A percentile compares a stretch with the other conserved stretches of the same genome.
Conservation (phyloP, 2,113 vertebrate species). For the Chamaea fasciata region DNA sequence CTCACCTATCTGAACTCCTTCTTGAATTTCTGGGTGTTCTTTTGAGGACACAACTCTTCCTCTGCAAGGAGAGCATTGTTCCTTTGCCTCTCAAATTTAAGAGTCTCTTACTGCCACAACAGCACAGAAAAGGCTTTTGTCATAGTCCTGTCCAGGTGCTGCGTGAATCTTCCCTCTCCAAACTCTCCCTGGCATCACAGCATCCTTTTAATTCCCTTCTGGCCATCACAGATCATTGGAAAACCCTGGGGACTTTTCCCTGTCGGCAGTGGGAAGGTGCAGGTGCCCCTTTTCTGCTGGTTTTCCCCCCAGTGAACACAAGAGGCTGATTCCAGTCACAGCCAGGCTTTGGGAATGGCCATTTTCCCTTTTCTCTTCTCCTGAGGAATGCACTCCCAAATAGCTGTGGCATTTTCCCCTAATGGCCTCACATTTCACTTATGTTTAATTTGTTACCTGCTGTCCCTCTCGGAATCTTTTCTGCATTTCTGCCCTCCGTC, state of each 20-base stretch:
- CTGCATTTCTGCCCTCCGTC: constrained; percentile 15
- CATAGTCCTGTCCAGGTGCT: neutral
- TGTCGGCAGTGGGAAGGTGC: neutral
- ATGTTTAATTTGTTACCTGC: constrained; percentile 38
- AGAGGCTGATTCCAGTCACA: neutral
- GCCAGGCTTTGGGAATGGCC: neutral
- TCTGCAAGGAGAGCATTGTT: neutral
- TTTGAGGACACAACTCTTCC: neutral
- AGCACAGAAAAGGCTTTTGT: neutral
- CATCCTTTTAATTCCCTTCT: neutral
- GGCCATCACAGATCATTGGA: neutral
- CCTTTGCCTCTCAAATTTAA: neutral
- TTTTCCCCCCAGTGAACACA: neutral
- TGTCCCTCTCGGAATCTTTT: neutral
- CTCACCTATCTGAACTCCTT: neutral
- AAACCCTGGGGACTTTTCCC: neutral
- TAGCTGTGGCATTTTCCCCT: neutral
- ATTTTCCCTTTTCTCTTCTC: neutral
- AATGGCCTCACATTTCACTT: constrained; percentile 13
- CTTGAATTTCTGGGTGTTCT: neutral
- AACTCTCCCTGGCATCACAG: neutral
- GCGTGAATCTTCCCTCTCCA: neutral
- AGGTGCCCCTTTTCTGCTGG: neutral
- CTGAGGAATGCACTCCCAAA: neutral
- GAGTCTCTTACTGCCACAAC: neutral